phyloP scores from a whole-genome alignment of 2,113 vertebrate genomes.

The Rhipidura dahli region DNA sequence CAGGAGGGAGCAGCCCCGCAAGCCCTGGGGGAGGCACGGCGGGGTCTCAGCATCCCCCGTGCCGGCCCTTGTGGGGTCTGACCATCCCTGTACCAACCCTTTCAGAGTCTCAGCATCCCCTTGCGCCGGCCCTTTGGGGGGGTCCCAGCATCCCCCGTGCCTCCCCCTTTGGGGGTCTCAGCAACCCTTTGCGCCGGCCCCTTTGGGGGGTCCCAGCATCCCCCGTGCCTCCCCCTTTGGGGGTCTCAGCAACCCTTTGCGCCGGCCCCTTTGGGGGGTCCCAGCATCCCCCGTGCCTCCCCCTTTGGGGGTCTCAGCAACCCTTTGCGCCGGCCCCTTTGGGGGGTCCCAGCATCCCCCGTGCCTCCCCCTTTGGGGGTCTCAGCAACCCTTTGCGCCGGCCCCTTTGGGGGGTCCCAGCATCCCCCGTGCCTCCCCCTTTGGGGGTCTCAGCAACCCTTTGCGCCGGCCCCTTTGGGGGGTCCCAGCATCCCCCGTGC shows the following conservation, averaged over 20 bases:
- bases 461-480: accelerated
- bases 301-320: too few relatives aligned
- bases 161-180: neutral
- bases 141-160: neutral
- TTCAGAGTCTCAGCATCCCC: neutral
- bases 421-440: neutral
- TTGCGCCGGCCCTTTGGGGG: accelerated
- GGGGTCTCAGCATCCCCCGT: neutral
- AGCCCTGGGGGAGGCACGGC: accelerated
- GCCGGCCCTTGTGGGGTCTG: accelerated
- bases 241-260: neutral
- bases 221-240: too few relatives aligned
- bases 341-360: neutral
- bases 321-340: neutral
- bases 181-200: too few relatives aligned
- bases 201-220: neutral
- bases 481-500: neutral
- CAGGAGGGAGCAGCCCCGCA: neutral
- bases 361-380: accelerated
- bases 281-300: too few relatives aligned
- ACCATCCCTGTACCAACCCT: neutral
- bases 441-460: neutral
- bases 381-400: neutral
- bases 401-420: too few relatives aligned
- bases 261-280: accelerated